Conservation (phyloP, 2,888 invertebrate genomes). For the Ariolimax columbianus region DNA sequence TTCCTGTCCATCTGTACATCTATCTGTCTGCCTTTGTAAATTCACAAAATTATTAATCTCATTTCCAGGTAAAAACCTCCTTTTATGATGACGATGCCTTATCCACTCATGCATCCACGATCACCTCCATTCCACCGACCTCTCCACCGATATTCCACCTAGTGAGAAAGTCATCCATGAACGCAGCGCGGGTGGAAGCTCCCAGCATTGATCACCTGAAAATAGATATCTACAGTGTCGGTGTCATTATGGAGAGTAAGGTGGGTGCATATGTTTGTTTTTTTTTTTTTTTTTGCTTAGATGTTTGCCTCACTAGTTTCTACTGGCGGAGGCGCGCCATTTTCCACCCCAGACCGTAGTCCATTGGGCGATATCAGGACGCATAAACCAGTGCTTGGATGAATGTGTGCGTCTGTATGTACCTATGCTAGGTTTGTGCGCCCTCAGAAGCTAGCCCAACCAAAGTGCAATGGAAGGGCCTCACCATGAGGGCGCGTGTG, state of each 20-base stretch:
- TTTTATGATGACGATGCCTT: constrained; percentile 47
- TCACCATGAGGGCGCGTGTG: no score
- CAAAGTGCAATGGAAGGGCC: no score
- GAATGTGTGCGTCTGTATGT: no score
- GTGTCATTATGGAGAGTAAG: constrained; percentile 69
- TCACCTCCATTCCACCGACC: constrained; percentile 34
- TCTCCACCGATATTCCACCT: constrained; percentile 51
- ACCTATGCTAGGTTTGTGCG: no score
- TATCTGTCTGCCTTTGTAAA: background rate
- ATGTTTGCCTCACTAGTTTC: no score
- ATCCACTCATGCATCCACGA: constrained; percentile 42
- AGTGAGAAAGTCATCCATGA: constrained; percentile 50
- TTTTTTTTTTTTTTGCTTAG: no score
- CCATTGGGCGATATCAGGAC: no score
- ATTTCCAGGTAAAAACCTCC: constrained; percentile 45
- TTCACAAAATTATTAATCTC: background rate
- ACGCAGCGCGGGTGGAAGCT: constrained; percentile 41
- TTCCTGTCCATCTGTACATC: background rate
- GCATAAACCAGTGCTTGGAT: no score
- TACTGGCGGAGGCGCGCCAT: no score
- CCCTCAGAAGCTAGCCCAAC: no score
- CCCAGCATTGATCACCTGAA: constrained; percentile 57
- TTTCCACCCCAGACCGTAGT: no score
- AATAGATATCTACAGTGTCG: constrained; percentile 71
- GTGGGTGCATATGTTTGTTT: constrained; percentile 47